Evolutionary conservation across 2,113 vertebrate genomes (phyloP).

Genomic region (Alligator sinensis): DNA sequence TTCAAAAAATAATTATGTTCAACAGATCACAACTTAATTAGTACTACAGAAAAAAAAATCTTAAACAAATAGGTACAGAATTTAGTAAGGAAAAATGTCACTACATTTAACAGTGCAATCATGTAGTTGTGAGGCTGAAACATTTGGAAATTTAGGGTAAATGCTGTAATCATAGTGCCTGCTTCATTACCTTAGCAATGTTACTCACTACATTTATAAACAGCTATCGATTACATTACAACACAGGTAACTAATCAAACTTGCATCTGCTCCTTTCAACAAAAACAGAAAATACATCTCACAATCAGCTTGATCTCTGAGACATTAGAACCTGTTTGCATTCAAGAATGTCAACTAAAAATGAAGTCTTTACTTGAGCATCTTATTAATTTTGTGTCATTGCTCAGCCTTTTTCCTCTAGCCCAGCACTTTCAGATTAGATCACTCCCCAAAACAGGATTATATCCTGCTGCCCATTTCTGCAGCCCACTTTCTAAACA

Average conservation of each 20-base stretch:
- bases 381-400: background rate
- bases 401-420: background rate
- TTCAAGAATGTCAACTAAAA: background rate
- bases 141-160: background rate
- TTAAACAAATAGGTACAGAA: background rate
- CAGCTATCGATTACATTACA: no score
- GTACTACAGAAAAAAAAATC: background rate
- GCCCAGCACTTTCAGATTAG: background rate
- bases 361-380: background rate
- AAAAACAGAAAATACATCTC: background rate
- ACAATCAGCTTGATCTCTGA: background rate
- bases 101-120: accelerated
- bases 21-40: background rate
- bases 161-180: background rate
- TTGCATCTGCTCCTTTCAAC: background rate
- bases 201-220: background rate
- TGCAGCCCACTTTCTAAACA: background rate
- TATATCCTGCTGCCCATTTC: no score
- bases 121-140: accelerated
- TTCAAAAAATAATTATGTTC: background rate
- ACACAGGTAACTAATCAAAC: background rate
- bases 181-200: background rate
- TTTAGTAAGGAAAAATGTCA: background rate
- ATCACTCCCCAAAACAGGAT: background rate
- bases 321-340: background rate